Conservation (phyloP, 2,797 vertebrate genomes). For the Manis pentadactyla region DNA sequence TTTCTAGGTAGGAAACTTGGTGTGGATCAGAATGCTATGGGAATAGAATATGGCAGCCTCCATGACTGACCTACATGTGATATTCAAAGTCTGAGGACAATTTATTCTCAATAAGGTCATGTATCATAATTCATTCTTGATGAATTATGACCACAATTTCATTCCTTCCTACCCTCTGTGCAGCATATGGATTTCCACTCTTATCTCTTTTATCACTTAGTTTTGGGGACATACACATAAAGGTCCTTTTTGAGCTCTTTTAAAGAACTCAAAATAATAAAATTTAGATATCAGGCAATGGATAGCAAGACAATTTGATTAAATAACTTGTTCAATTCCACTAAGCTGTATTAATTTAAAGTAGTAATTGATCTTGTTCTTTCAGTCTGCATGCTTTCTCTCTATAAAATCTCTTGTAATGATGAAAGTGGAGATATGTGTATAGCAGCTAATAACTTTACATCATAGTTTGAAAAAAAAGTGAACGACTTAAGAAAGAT, state of each 20-base stretch:
- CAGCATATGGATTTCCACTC: neutral
- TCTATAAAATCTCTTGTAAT: neutral
- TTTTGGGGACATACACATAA: neutral
- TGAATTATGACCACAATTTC: neutral
- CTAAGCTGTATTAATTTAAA: neutral
- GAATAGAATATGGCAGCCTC: neutral
- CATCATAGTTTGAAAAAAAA: neutral
- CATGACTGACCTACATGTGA: neutral
- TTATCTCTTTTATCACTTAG: neutral
- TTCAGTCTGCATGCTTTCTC: neutral
- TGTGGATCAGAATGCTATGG: neutral
- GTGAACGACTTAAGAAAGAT: neutral
- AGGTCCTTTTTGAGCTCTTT: neutral
- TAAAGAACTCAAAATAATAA: slow-evolving; percentile 12
- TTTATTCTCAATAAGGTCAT: neutral
- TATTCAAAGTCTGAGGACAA: neutral
- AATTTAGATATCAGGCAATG: neutral
- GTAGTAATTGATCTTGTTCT: neutral
- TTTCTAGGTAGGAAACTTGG: neutral
- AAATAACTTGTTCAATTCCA: neutral
- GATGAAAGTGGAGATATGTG: neutral
- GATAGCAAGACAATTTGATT: neutral
- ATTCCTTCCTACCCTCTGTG: neutral
- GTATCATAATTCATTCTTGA: neutral
- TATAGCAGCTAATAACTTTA: neutral